phyloP scores from a whole-genome alignment of 2,888 invertebrate species.

The Cheilosia variabilis region DNA sequence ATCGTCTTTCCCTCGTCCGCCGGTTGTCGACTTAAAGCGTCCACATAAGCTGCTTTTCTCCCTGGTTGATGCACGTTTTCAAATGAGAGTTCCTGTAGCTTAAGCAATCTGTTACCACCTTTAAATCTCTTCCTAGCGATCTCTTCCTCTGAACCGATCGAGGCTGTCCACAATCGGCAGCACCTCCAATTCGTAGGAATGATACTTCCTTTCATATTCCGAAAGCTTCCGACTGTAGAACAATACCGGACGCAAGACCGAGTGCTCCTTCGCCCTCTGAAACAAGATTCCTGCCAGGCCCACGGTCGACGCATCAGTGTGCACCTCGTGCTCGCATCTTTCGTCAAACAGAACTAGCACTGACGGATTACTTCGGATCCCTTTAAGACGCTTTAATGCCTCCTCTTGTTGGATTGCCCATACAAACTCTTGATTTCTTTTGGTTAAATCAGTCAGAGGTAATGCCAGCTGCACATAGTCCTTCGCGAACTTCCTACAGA shows the following conservation, averaged over 20 bases:
- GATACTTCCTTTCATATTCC: slow-evolving; percentile 76
- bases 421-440: not conserved
- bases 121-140: slow-evolving; percentile 37
- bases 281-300: slow-evolving; percentile 48
- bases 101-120: slow-evolving; percentile 27
- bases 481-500: slow-evolving; percentile 21
- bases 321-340: slow-evolving; percentile 34
- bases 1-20: not conserved
- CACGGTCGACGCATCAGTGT: slow-evolving; percentile 54
- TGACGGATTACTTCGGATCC: slow-evolving; percentile 4
- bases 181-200: slow-evolving; percentile 79
- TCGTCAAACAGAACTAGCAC: slow-evolving; percentile 26
- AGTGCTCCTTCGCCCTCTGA: slow-evolving; percentile 3
- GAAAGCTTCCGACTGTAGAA: slow-evolving; percentile 10
- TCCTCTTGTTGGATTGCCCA: not conserved
- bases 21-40: slow-evolving; percentile 20
- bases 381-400: not conserved
- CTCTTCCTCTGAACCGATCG: slow-evolving; percentile 78
- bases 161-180: slow-evolving; percentile 78
- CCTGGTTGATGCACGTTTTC: not conserved
- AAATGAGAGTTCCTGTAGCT: not conserved
- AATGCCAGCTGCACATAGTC: not conserved
- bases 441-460: not conserved
- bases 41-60: not conserved
- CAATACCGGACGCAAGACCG: not conserved